Evolutionary conservation across 1,140 invertebrate genomes (phyloP).

Genomic region (Sycobia sp.): DNA sequence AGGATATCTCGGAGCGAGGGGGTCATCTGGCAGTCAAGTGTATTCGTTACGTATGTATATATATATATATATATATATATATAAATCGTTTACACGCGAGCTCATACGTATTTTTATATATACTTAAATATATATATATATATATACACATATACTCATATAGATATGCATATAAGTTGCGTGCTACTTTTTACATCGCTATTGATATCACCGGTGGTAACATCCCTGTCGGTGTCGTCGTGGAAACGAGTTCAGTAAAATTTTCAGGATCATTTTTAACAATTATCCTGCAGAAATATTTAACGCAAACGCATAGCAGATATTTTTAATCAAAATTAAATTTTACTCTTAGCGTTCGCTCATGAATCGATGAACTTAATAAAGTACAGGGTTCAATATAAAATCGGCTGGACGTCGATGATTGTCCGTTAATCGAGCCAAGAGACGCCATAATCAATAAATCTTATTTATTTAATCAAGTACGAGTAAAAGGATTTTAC

Average conservation of each 20-base stretch:
- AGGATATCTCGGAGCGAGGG: conserved; percentile 59
- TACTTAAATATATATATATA: neutral
- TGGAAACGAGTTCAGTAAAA: conserved; percentile 60
- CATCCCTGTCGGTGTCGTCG: conserved; percentile 56
- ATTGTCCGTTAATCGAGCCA: too few relatives aligned
- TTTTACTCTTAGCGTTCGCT: too few relatives aligned
- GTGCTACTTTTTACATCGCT: conserved; percentile 36
- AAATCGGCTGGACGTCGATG: too few relatives aligned
- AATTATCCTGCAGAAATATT: too few relatives aligned
- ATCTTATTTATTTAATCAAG: too few relatives aligned
- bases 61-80: neutral
- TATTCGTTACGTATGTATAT: conserved; percentile 24
- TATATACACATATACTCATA: conserved; percentile 40
- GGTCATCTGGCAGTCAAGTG: conserved; percentile 65
- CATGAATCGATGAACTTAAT: too few relatives aligned
- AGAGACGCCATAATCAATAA: too few relatives aligned
- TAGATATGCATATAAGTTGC: conserved; percentile 37
- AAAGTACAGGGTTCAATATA: too few relatives aligned
- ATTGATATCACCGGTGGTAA: conserved; percentile 50
- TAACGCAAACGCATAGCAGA: too few relatives aligned
- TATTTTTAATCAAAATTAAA: too few relatives aligned
- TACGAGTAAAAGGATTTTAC: too few relatives aligned
- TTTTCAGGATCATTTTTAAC: too few relatives aligned
- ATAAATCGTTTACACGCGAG: conserved; percentile 31
- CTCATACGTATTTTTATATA: conserved; percentile 21